These are phyloP conservation scores for Serranus cabrilla DNA, from an alignment of 2,797 vertebrate genomes.

Conservation along the genomic window DNA sequence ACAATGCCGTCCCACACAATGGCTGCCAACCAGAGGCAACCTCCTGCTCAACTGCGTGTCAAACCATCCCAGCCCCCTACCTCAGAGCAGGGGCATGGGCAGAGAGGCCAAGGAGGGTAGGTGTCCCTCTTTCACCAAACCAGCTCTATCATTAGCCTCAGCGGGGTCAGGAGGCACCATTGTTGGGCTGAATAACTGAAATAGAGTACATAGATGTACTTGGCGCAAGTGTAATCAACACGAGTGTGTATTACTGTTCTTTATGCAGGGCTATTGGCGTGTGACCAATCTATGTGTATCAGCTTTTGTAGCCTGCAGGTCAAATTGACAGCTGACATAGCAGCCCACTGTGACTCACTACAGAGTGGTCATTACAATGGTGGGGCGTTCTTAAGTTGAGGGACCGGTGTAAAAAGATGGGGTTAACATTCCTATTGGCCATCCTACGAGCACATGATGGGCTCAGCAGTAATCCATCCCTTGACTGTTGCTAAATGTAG, in stretches of 20 bases:
- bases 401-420: conserved; percentile 76
- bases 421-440: conserved; percentile 77
- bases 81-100: conserved; percentile 75
- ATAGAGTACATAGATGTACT: conserved; percentile 83
- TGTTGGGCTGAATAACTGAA: conserved; percentile 83
- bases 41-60: conserved; percentile 75
- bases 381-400: conserved; percentile 71
- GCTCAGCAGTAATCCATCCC: conserved; percentile 70
- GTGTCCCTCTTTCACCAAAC: conserved; percentile 82
- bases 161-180: conserved; percentile 84
- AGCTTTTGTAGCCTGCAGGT: conserved; percentile 76
- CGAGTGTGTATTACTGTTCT: conserved; percentile 78
- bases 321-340: conserved; percentile 80
- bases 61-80: conserved; percentile 78
- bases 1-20: conserved; percentile 80
- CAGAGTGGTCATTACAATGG: conserved; percentile 81
- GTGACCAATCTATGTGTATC: conserved; percentile 80
- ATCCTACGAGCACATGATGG: conserved; percentile 50
- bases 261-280: conserved; percentile 78
- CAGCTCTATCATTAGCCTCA: conserved; percentile 84
- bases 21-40: conserved; percentile 78
- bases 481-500: conserved; percentile 60
- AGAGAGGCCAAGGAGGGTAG: conserved; percentile 79
- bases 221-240: conserved; percentile 79
- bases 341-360: conserved; percentile 77